phyloP scores from a whole-genome alignment of 1,140 invertebrate genomes.

The Drosophila tristis region DNA sequence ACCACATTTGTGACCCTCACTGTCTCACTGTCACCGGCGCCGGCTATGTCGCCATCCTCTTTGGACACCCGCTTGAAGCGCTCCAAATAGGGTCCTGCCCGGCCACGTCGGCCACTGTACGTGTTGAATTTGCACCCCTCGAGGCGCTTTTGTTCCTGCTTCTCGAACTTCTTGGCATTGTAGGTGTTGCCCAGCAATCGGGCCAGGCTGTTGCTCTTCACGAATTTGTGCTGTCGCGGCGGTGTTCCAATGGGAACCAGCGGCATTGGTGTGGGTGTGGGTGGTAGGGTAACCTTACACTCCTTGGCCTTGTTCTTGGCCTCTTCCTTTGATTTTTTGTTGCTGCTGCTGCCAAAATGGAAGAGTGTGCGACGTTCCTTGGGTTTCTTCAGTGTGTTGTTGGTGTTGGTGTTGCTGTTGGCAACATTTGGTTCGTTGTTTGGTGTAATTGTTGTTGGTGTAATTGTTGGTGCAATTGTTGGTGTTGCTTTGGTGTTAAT shows the following conservation, averaged over 20 bases:
- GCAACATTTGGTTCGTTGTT: conserved; percentile 70
- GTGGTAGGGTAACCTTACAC: conserved; percentile 3
- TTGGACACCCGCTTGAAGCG: conserved; percentile 79
- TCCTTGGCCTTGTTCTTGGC: neutral
- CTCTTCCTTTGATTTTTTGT: conserved; percentile 39
- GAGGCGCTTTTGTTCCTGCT: conserved; percentile 69
- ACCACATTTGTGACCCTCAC: conserved; percentile 52
- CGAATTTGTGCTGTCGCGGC: conserved; percentile 76
- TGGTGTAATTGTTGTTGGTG: conserved; percentile 64
- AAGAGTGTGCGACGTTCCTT: conserved; percentile 74
- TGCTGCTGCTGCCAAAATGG: conserved; percentile 62
- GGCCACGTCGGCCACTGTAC: conserved; percentile 65
- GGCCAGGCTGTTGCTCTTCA: conserved; percentile 77
- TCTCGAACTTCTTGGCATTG: conserved; percentile 82
- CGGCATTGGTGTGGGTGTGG: conserved; percentile 38
- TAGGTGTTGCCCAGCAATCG: conserved; percentile 81
- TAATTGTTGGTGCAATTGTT: conserved; percentile 11
- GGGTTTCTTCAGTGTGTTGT: conserved; percentile 59
- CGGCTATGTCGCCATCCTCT: conserved; percentile 72
- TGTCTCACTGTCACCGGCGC: conserved; percentile 48
- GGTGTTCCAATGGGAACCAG: conserved; percentile 71
- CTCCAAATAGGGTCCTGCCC: conserved; percentile 72
- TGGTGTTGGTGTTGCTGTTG: conserved; percentile 28
- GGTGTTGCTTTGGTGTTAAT: conserved; percentile 59
- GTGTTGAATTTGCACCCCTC: conserved; percentile 73